A percentile compares a stretch with the other conserved stretches of the same genome.
Conservation (phyloP, 2,888 invertebrate genomes). For the Leptinotarsa peninsularis region DNA sequence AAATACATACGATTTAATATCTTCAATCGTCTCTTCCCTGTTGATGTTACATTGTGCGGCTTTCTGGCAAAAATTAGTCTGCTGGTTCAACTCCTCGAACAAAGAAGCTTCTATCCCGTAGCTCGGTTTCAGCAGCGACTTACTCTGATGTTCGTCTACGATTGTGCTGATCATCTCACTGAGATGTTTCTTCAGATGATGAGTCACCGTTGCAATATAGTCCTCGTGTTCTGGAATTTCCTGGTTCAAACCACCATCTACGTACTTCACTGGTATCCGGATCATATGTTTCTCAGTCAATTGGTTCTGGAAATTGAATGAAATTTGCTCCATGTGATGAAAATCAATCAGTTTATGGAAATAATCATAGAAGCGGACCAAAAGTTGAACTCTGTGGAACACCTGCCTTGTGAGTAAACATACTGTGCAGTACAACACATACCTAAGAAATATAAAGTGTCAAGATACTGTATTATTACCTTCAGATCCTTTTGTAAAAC, state of each 20-base stretch:
- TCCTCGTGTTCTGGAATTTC: conserved; percentile 71
- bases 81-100: conserved; percentile 79
- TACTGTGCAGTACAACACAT: too few relatives aligned
- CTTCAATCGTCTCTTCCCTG: conserved; percentile 76
- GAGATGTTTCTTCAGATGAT: conserved; percentile 76
- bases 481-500: conserved; percentile 80
- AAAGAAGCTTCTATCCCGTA: conserved; percentile 74
- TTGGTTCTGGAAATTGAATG: conserved; percentile 70
- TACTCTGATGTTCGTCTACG: conserved; percentile 75
- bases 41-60: conserved; percentile 78
- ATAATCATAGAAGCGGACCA: background rate
- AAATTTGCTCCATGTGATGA: background rate
- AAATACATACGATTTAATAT: conserved; percentile 74
- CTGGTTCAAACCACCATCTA: conserved; percentile 68
- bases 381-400: conserved; percentile 1
- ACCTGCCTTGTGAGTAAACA: background rate
- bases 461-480: conserved; percentile 62
- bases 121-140: conserved; percentile 70
- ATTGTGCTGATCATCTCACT: conserved; percentile 77
- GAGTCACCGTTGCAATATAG: conserved; percentile 74
- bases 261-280: conserved; percentile 70
- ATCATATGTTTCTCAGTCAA: conserved; percentile 80
- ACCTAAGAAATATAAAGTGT: too few relatives aligned
- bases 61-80: conserved; percentile 79
- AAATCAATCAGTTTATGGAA: background rate